These are phyloP conservation scores for Platanista minor DNA, from an alignment of 2,113 vertebrate species.

Conservation along the genomic window DNA sequence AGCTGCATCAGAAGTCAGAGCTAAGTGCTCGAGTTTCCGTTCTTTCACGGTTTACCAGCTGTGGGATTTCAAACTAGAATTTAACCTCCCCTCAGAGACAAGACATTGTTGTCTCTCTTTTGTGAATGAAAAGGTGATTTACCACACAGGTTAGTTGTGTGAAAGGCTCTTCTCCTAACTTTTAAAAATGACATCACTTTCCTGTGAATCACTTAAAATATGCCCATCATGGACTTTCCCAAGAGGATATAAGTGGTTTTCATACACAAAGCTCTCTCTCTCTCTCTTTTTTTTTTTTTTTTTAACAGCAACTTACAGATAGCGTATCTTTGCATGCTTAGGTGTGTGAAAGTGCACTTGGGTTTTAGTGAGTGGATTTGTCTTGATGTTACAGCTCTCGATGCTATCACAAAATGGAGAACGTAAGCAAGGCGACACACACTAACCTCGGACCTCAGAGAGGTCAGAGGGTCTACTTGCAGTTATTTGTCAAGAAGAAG, in stretches of 20 bases:
- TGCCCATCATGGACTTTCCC: no score
- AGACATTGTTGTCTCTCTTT: no score
- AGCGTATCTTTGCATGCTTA: background rate
- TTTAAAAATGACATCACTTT: background rate
- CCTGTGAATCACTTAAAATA: background rate
- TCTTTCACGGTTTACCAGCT: background rate
- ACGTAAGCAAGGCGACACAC: fast-evolving
- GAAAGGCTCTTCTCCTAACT: background rate
- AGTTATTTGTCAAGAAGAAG: background rate
- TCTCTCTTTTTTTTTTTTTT: background rate
- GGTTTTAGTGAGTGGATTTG: background rate
- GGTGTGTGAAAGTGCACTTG: background rate
- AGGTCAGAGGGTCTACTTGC: background rate
- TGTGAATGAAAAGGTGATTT: no score
- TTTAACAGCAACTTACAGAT: background rate
- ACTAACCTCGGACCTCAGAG: fast-evolving
- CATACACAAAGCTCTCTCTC: background rate
- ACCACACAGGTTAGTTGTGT: background rate
- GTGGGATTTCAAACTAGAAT: fast-evolving
- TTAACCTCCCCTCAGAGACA: background rate
- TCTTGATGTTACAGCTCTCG: background rate
- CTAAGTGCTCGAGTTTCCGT: fast-evolving
- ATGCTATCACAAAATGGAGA: background rate
- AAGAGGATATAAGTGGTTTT: background rate
- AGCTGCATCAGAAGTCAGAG: background rate